Base-by-base conservation (phyloP, 2,797 vertebrate species). In the Molossus alvarezi region DNA sequence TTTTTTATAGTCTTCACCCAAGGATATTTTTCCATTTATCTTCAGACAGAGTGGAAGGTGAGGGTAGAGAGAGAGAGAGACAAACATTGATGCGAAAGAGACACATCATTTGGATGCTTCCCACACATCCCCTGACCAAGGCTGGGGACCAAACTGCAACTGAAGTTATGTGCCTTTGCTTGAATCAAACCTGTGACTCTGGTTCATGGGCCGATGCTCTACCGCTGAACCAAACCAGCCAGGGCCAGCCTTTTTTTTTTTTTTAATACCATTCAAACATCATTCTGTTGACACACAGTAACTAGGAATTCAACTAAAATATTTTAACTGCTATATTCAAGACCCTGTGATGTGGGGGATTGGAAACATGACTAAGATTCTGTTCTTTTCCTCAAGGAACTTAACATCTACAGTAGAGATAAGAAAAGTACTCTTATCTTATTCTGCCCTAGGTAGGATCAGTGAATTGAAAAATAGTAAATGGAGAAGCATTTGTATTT, bases 301-400 rank as follows among this genome's bases (percentile, higher is more conserved):
- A 83, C 29, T 64, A 69, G 64, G 72, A 93, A 65, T 55, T 84
- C 77, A 93, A 15, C 62, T 12, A 73, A 76, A 79, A 85, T 93
- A 82, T 85, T 48, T 79, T 48, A 71, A 64, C 48, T 92, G 21
- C 27, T 81, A 3, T 90, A 48, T 86, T 87, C 33, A 37, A 65
- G 57, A 73, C 41, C 27, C 23, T 77, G 48, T 92, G 69, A 51
- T 91, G 5, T 41, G 53, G 48, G n/a, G 64, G 10, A 86, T 83
- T 93, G 79, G 71, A 95, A 93, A 58, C n/a, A 25, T 67, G 87
- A 93, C 60, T 62, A 33, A 94, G 37, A 79, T 84, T 85, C 23
- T 75, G 45, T 85, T 94, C 12, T 76, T 81, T 23, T 87, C 29
- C 23, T 91, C 18, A 76, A 75, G 18, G 29, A 91, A 91, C 25